phyloP scores from a whole-genome alignment of 2,888 invertebrate species.

The Silvanus unidentatus region DNA sequence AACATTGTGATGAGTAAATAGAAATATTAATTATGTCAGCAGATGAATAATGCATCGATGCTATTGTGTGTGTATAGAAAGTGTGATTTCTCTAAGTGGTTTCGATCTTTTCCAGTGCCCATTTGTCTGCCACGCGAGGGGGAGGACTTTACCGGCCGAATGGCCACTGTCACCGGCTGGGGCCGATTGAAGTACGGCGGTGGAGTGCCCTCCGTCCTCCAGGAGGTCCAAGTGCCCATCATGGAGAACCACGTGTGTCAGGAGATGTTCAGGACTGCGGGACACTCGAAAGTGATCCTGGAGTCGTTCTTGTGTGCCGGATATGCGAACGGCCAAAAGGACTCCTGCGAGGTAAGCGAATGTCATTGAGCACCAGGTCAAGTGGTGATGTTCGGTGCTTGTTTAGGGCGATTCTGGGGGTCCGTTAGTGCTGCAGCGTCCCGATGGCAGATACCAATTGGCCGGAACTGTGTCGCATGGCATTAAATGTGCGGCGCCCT shows the following conservation, averaged over 20 bases:
- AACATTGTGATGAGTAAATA: no score
- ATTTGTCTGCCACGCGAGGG: constrained; percentile 81
- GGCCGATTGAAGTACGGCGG: constrained; percentile 87
- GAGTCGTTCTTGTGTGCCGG: constrained; percentile 88
- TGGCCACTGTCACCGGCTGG: constrained; percentile 91
- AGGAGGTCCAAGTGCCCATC: constrained; percentile 88
- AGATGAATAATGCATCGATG: no score
- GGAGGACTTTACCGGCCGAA: constrained; percentile 75
- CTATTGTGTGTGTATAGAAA: no score
- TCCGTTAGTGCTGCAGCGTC: constrained; percentile 74
- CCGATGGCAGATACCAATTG: constrained; percentile 80
- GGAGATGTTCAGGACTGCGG: constrained; percentile 88
- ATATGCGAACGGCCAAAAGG: constrained; percentile 85
- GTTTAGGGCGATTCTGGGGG: constrained; percentile 88
- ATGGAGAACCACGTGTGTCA: constrained; percentile 89
- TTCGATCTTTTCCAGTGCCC: constrained; percentile 58
- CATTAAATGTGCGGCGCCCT: constrained; percentile 90
- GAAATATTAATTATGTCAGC: no score
- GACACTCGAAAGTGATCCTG: constrained; percentile 80
- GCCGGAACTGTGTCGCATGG: constrained; percentile 92
- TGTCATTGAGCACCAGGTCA: neutral
- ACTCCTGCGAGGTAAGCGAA: constrained; percentile 78
- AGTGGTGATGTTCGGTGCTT: neutral
- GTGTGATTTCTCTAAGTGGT: no score
- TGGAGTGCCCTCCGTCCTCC: constrained; percentile 81